A percentile compares a stretch with the other conserved stretches of the same genome.
Evolutionary conservation across 1,140 invertebrate genomes (phyloP).

Genomic region (Conus betulinus): DNA sequence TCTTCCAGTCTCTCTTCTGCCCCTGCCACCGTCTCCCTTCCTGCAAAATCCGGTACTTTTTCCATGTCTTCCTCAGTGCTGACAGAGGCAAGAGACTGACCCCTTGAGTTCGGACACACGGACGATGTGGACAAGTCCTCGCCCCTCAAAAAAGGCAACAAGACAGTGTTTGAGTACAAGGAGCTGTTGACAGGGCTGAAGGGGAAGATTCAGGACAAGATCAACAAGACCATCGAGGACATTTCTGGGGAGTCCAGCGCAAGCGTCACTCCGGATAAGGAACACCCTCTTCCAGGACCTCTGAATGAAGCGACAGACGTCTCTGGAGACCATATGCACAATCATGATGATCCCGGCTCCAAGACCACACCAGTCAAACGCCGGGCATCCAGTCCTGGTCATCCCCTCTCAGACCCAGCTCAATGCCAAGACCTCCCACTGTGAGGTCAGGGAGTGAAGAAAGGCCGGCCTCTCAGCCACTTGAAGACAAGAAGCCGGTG

Average conservation of each 20-base stretch:
- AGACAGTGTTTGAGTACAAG: constrained; percentile 45
- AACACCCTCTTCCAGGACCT: constrained; percentile 28
- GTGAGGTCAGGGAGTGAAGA: constrained; percentile 25
- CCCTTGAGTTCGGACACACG: constrained; percentile 32
- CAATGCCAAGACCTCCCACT: background rate
- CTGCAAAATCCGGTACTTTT: background rate
- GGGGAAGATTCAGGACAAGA: constrained; percentile 58
- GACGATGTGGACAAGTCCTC: constrained; percentile 47
- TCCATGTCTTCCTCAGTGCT: constrained; percentile 23
- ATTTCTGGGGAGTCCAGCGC: constrained; percentile 59
- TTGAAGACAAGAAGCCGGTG: background rate
- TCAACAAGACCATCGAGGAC: constrained; percentile 64
- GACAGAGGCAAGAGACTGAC: constrained; percentile 15
- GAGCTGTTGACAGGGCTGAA: constrained; percentile 59
- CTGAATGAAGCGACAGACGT: background rate
- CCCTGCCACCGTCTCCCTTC: background rate
- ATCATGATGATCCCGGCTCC: background rate
- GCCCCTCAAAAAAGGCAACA: constrained; percentile 49
- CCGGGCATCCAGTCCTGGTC: background rate
- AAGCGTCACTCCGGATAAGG: constrained; percentile 52
- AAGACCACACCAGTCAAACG: background rate
- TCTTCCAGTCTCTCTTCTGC: background rate
- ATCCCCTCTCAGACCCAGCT: background rate
- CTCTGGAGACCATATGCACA: background rate
- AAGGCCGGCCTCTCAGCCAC: constrained; percentile 1